Evolutionary conservation across 2,888 invertebrate genomes (phyloP), one percentile per base, ranked within the genome.

Genomic region (Andrena marginata): DNA sequence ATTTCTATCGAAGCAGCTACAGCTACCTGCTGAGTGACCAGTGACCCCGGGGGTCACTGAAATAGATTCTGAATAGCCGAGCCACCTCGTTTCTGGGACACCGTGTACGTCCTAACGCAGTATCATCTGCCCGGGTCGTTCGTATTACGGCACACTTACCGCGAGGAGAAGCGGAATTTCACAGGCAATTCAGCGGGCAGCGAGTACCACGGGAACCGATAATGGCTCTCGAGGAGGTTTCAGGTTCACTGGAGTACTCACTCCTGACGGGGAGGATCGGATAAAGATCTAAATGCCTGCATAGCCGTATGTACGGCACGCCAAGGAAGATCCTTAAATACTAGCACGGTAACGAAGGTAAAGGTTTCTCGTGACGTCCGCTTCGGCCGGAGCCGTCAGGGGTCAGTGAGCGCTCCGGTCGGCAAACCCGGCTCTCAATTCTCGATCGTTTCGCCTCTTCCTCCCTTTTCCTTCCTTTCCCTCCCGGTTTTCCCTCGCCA

Each of bases 341-440:
- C 88, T 86, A 80, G 85, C 88, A 86, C 87, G 88, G 89, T 89
- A 89, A 89, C 89, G 89, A 89, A 89, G 89, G 90, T 89, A 90
- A 88, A 87, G 89, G 89, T 88, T 90, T 88, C 87, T 89, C 90
- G 89, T 90, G 90, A 89, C 88, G 89, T 85, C 82, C 88, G 89
- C 87, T 78, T 85, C 80, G 88, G 83, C 67, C 64, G 84, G 82
- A 87, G 87, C 90, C 89, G 90, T 90, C 89, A 91, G 84, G 87
- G 91, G 90, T 89, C 90, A 89, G 90, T 84, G 89, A 91, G 91
- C 90, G 85, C 87, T 87, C 82, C 87, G 86, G 86, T 85, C 88
- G 89, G 89, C 87, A 86, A 89, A 87, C 86, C 89, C 87, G 85
- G 87, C 83, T 89, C 89, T 89, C 85, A 89, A 89, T 89, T 88